A percentile compares a stretch with the other conserved stretches of the same genome.
These are phyloP conservation scores for Phodopus roborovskii DNA, from an alignment of 2,113 vertebrate species.

Conservation along the genomic window DNA sequence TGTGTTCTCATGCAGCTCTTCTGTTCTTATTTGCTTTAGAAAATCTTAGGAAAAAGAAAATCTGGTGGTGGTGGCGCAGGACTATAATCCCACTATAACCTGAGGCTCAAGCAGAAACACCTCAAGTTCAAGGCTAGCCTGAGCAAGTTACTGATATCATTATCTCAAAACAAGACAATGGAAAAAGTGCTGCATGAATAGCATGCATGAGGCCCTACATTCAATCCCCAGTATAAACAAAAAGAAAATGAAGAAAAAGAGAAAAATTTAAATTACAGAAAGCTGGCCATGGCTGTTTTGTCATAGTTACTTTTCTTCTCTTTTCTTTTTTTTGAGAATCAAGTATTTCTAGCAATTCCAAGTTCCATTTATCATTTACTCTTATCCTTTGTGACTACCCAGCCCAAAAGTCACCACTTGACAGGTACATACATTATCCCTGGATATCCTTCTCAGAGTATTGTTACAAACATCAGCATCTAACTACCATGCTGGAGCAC, in stretches of 20 bases:
- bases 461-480: background rate
- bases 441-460: background rate
- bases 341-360: background rate
- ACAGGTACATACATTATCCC: background rate
- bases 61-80: background rate
- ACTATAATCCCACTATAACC: background rate
- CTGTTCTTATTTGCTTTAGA: background rate
- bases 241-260: background rate
- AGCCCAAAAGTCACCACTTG: background rate
- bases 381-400: too few species aligned
- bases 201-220: background rate
- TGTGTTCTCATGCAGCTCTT: background rate
- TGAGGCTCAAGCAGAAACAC: background rate
- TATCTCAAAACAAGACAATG: background rate
- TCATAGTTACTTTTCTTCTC: background rate
- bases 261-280: background rate
- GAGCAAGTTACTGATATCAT: background rate
- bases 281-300: background rate
- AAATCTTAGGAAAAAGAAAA: conserved; percentile 21
- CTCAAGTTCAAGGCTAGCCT: background rate
- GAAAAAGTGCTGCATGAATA: background rate
- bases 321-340: too few species aligned
- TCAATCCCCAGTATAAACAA: background rate
- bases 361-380: background rate
- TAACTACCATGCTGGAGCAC: background rate